A percentile compares a stretch with the other conserved stretches of the same genome.
Conservation (phyloP, 2,113 vertebrate genomes). For the Pachyramphus minor region DNA sequence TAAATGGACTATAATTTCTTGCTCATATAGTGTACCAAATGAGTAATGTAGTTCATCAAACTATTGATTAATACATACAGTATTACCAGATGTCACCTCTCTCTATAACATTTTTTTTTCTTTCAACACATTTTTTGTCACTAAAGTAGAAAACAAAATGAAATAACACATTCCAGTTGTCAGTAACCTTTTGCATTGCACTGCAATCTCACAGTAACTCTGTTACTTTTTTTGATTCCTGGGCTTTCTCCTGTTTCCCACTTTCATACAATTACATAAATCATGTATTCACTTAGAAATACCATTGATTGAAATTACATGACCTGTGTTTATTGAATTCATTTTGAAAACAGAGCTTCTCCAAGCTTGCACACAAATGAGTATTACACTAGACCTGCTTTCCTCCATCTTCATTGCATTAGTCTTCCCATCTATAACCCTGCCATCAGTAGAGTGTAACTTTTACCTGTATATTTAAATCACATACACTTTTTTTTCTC, state of each 20-base stretch:
- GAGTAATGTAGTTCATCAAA: not conserved
- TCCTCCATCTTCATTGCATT: not conserved
- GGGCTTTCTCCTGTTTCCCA: not conserved
- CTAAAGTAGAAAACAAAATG: not conserved
- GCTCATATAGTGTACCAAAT: not conserved
- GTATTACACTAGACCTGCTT: not conserved
- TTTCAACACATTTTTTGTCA: not conserved
- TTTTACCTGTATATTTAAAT: not conserved
- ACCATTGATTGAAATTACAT: not conserved
- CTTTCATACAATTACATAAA: not conserved
- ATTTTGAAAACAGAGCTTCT: not conserved
- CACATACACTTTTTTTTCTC: accelerated
- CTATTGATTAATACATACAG: not conserved
- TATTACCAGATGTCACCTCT: not conserved
- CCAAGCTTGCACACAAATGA: not conserved
- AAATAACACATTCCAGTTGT: not conserved
- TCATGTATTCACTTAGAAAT: not conserved
- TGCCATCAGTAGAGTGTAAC: not conserved
- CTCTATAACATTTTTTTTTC: not conserved
- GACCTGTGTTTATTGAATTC: not conserved
- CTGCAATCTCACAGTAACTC: not conserved
- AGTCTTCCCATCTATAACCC: not conserved
- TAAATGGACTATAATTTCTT: not conserved
- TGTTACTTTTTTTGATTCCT: not conserved
- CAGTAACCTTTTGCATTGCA: not conserved